Base-by-base conservation (phyloP, 2,113 vertebrate genomes). In the Salminus brasiliensis region DNA sequence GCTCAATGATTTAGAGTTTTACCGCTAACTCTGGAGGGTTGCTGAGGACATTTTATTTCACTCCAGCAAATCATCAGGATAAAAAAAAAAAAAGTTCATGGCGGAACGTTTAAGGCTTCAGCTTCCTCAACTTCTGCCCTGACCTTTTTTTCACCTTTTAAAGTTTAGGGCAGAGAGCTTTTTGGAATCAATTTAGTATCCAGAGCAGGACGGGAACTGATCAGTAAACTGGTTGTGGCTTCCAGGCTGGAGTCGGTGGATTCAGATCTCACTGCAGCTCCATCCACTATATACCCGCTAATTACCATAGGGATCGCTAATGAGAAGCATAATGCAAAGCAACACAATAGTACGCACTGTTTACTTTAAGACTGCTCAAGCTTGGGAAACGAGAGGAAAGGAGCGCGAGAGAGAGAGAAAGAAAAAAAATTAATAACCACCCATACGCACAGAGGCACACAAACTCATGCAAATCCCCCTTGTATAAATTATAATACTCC, bases 401-500 rank as follows among this genome's bases (percentile, higher is more conserved):
- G n/a, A n/a, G n/a, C n/a, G n/a, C n/a, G n/a, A n/a, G n/a, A n/a
- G n/a, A n/a, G n/a, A n/a, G n/a, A n/a, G 81, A 27, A 34, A 5
- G 27, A 59, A 77, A 72, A 53, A 72, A 67, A 69, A 36, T 59
- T 23, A 66, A 32, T 67, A 27, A 80, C 21, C 23, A 52, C 30
- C 66, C 60, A 53, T 43, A 66, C 7, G 30, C 70, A 47, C 80
- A 72, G 23, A 72, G 16, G 76, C 69, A 75, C 81, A 71, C 59
- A 69, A 49, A 53, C 68, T 77, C 80, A 75, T 73, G 81, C 79
- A 91, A 92, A 86, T 92, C 93, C 92, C 92, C 80, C 70, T 92
- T 90, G 92, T 92, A 94, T 92, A 92, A 93, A 92, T 94, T 94
- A 93, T 86, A 88, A 91, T 92, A 91, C 91, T 92, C 88, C 85